Conservation (phyloP, 2,888 invertebrate species). For the Gordius sp. region DNA sequence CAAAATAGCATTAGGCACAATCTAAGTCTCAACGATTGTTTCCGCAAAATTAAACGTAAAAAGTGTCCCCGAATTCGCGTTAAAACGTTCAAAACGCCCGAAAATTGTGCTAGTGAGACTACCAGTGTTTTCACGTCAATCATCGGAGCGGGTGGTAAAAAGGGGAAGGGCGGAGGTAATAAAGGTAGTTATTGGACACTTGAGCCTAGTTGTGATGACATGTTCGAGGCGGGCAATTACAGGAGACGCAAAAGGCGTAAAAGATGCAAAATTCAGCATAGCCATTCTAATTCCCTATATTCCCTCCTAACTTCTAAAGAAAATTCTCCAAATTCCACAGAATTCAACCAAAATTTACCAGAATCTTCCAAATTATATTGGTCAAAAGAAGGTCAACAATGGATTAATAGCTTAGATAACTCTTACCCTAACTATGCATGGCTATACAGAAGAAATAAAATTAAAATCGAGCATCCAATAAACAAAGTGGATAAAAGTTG, state of each 20-base stretch:
- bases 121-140: background rate
- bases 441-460: too few relatives aligned
- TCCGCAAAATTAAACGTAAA: constrained; percentile 1
- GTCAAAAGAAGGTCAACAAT: too few relatives aligned
- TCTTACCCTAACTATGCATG: too few relatives aligned
- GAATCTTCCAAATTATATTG: too few relatives aligned
- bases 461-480: too few relatives aligned
- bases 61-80: background rate
- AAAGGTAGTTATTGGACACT: constrained; percentile 12
- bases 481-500: too few relatives aligned
- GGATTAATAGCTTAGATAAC: too few relatives aligned
- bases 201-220: background rate
- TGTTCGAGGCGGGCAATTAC: background rate
- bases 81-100: background rate
- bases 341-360: too few relatives aligned
- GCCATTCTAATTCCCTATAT: too few relatives aligned
- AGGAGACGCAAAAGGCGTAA: background rate
- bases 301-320: too few relatives aligned
- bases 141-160: background rate
- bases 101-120: background rate
- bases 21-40: background rate
- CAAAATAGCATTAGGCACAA: constrained; percentile 14
- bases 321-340: too few relatives aligned
- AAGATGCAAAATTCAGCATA: background rate
- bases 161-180: background rate